A percentile compares a stretch with the other conserved stretches of the same genome.
These are phyloP conservation scores for Mandrillus leucophaeus DNA, from an alignment of 2,113 vertebrate genomes.

Conservation along the genomic window DNA sequence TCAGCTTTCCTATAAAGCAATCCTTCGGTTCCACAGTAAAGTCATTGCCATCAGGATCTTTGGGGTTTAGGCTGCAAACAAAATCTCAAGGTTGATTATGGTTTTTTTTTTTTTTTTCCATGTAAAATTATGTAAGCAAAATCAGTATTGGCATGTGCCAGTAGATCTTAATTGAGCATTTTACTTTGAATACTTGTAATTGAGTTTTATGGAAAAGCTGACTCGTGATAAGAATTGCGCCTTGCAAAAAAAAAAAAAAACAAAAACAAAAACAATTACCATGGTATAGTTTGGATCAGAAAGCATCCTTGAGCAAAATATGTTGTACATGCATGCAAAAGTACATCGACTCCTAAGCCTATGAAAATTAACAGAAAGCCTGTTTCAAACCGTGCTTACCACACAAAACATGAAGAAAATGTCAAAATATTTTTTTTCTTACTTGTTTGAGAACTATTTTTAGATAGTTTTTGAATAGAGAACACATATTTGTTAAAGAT, in stretches of 20 bases:
- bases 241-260: neutral
- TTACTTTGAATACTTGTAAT: neutral
- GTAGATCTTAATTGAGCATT: neutral
- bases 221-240: neutral
- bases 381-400: constrained; percentile 69
- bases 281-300: constrained; percentile 11
- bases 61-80: neutral
- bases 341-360: neutral
- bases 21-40: neutral
- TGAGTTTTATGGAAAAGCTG: neutral
- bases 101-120: neutral
- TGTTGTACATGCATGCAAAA: neutral
- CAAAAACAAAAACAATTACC: neutral
- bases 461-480: constrained; percentile 73
- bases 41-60: too few relatives aligned
- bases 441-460: constrained; percentile 72
- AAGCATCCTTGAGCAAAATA: constrained; percentile 43
- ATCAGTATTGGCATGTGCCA: neutral
- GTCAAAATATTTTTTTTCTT: constrained; percentile 77
- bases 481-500: constrained; percentile 77
- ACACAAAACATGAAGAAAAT: constrained; percentile 71
- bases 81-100: neutral
- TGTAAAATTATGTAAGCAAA: neutral
- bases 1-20: neutral
- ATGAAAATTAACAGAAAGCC: constrained; percentile 71